Percentiles rank a stretch among this genome's conserved stretches.
phyloP scores from a whole-genome alignment of 2,113 vertebrate species.

The Pygoscelis adeliae region DNA sequence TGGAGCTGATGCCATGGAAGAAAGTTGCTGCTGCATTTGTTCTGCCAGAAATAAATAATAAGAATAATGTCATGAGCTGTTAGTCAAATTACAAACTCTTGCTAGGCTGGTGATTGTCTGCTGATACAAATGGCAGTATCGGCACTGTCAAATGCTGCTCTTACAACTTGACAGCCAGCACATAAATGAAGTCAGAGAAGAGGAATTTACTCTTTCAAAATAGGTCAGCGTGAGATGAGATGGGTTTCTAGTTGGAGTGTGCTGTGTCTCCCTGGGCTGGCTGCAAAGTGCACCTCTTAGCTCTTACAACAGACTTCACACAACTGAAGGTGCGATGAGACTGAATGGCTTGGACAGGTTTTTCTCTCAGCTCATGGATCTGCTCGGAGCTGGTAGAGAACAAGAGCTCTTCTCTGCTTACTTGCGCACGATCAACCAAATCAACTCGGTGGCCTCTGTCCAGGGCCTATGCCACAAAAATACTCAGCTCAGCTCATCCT shows the following conservation, averaged over 20 bases:
- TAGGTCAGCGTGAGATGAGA: background rate
- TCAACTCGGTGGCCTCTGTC: background rate
- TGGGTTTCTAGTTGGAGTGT: background rate
- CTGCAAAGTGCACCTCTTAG: background rate
- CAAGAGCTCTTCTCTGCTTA: background rate
- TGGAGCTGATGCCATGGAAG: conserved; percentile 58
- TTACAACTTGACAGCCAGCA: conserved; percentile 40
- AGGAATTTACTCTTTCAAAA: conserved; percentile 26
- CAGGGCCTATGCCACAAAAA: background rate
- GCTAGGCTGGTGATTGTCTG: conserved; percentile 68
- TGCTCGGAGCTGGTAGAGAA: background rate
- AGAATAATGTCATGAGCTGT: conserved; percentile 71
- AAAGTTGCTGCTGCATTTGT: conserved; percentile 74
- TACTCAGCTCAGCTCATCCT: background rate
- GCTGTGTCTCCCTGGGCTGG: background rate
- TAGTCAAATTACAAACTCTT: conserved; percentile 72
- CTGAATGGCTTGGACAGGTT: background rate
- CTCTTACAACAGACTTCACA: background rate
- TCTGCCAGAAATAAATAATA: conserved; percentile 72
- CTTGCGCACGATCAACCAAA: background rate
- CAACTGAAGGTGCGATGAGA: background rate
- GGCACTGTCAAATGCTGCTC: conserved; percentile 43
- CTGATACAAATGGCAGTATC: conserved; percentile 50
- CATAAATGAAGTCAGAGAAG: background rate
- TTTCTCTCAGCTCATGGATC: background rate